Evolutionary conservation across 2,888 invertebrate species (phyloP).

Genomic region (Serripes groenlandicus): DNA sequence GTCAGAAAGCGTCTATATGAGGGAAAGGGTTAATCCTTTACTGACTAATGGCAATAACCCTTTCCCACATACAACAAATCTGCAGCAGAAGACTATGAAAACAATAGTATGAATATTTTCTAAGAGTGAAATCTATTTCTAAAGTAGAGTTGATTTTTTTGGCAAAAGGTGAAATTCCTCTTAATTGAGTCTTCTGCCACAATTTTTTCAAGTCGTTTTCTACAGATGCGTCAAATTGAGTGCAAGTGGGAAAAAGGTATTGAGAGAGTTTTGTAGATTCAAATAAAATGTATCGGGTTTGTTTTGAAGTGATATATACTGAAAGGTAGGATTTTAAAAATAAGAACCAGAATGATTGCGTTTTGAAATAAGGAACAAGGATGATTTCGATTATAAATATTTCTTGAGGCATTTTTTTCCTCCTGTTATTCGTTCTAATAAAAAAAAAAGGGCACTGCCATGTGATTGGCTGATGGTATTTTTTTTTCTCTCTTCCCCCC

Average conservation of each 20-base stretch:
- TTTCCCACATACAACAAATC: neutral
- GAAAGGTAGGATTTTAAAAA: too few species aligned
- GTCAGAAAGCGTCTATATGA: too few species aligned
- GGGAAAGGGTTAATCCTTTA: neutral
- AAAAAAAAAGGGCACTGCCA: neutral
- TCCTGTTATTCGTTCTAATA: neutral
- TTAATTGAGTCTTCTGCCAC: neutral
- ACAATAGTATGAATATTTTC: neutral
- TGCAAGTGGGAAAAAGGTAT: too few species aligned
- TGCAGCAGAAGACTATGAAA: neutral
- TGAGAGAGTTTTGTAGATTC: too few species aligned
- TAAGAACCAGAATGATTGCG: too few species aligned
- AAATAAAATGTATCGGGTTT: too few species aligned
- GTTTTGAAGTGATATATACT: too few species aligned
- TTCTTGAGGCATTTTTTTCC: neutral
- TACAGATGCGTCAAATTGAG: neutral
- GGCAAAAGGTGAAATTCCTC: neutral
- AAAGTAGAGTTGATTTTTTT: neutral
- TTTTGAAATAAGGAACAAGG: too few species aligned
- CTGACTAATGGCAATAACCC: neutral
- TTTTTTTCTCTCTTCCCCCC: slow-evolving; percentile 8
- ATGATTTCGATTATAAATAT: too few species aligned
- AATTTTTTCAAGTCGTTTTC: neutral
- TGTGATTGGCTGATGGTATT: slow-evolving; percentile 15
- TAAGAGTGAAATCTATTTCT: neutral